Conservation (phyloP, 2,797 vertebrate genomes). For the Ctenopoma multispine region DNA sequence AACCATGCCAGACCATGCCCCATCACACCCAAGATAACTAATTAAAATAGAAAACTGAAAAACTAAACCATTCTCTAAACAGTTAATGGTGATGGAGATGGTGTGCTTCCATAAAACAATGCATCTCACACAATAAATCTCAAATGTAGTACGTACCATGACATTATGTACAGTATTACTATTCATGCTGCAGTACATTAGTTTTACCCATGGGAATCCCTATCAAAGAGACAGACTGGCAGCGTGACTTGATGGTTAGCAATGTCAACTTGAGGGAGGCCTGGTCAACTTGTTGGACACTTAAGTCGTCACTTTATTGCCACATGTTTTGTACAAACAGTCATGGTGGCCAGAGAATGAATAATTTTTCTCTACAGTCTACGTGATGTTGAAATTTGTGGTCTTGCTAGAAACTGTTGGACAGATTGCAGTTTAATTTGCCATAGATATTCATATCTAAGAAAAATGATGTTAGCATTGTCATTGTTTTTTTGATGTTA, state of each 20-base stretch:
- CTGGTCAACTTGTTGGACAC: background rate
- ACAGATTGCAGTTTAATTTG: background rate
- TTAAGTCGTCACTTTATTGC: background rate
- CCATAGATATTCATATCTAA: background rate
- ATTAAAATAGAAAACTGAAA: slow-evolving; percentile 30
- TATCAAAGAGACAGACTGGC: background rate
- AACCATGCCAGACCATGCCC: slow-evolving; percentile 9
- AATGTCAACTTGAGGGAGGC: too few species aligned
- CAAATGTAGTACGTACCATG: too few species aligned
- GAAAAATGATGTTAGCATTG: background rate
- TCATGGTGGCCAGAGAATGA: background rate
- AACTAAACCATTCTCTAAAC: slow-evolving; percentile 18
- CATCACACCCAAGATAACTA: slow-evolving; percentile 28
- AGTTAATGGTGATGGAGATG: background rate
- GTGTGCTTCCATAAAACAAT: slow-evolving; percentile 18
- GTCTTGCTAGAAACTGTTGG: background rate
- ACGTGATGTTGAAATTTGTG: background rate
- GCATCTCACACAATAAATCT: slow-evolving; percentile 28
- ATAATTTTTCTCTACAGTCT: background rate
- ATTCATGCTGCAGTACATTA: background rate
- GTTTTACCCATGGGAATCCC: background rate
- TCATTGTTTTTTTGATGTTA: too few species aligned
- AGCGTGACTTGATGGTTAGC: background rate
- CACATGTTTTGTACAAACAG: background rate
- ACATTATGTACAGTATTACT: too few species aligned